Percentiles rank a stretch among this genome's conserved stretches.
Evolutionary conservation across 2,888 invertebrate genomes (phyloP).

Genomic region (Cryptus armator): DNA sequence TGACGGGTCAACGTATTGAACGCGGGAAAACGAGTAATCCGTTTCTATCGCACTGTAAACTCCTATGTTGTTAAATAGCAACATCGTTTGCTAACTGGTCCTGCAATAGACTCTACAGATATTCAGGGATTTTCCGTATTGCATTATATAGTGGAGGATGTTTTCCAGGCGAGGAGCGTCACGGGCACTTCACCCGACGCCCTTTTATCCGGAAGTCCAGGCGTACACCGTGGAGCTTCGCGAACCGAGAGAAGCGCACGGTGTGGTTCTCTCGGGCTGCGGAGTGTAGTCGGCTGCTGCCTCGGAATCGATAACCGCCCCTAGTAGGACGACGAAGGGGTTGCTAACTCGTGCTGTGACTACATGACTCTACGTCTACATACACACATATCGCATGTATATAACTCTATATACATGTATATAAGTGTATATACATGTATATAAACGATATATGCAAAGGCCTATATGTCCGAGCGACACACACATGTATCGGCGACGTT

Average conservation of each 20-base stretch:
- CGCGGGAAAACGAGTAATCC: no score
- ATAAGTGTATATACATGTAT: not conserved
- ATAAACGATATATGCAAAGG: not conserved
- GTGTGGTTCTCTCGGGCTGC: constrained; percentile 34
- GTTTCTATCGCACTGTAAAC: no score
- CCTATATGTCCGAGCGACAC: not conserved
- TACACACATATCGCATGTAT: constrained; percentile 14
- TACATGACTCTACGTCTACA: constrained; percentile 56
- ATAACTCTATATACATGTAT: not conserved
- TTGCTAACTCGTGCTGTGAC: constrained; percentile 72
- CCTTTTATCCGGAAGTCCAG: constrained; percentile 79
- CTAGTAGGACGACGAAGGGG: constrained; percentile 78
- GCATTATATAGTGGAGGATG: constrained; percentile 4
- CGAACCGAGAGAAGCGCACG: constrained; percentile 67
- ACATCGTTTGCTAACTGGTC: not conserved
- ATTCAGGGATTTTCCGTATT: not conserved
- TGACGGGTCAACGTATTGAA: no score
- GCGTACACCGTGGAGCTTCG: constrained; percentile 61
- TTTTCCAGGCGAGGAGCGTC: constrained; percentile 36
- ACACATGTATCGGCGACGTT: not conserved
- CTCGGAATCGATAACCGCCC: constrained; percentile 82
- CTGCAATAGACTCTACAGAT: not conserved
- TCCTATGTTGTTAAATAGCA: no score
- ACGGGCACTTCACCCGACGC: constrained; percentile 73
- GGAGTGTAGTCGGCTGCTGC: constrained; percentile 64